Base-by-base conservation (phyloP, 2,888 invertebrate species). In the Eilema caniola region DNA sequence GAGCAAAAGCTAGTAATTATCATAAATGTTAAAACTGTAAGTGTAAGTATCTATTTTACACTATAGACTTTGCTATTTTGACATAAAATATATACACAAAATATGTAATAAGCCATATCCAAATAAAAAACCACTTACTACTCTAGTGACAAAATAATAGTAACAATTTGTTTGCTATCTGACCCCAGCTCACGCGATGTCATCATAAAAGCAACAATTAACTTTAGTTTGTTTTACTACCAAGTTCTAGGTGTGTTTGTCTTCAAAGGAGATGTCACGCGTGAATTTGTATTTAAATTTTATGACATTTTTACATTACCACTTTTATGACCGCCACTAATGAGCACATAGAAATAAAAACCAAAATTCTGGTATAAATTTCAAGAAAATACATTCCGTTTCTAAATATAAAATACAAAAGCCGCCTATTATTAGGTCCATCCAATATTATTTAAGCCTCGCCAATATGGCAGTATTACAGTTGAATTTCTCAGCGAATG, bases 161-260 rank as follows among this genome's bases (percentile, higher is more conserved):
- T 85, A 89, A 89, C 91, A 90, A 92, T 92, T 91, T 90, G 89
- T 90, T 88, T 88, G 86, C 86, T 86, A 88, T 88, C 86, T 86
- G 89, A 88, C 90, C 89, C 86, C 81, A 84, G 75, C 88, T 83
- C 94, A 94, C 94, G 94, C 94, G 88, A 94, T 91, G 87, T 86
- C 88, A 86, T 91, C 91, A 91, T 94, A 93, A 93, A 94, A 92
- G 88, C 83, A 84, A 91, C 92, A 93, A 94, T 94, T 93, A 94
- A 91, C 89, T 86, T 87, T 85, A 88, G 89, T 91, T 92, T 93
- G 91, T 92, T 93, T 93, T 90, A 91, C 88, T 87, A 86, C 87
- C 83, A 85, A 84, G 83, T 83, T 82, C 84, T 85, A 85, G 85
- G 89, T 83, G 86, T 91, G 90, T 92, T 90, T 90, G 89, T 90